Evolutionary conservation across 1,140 invertebrate genomes (phyloP).

Genomic region (Hycleus cichorii): DNA sequence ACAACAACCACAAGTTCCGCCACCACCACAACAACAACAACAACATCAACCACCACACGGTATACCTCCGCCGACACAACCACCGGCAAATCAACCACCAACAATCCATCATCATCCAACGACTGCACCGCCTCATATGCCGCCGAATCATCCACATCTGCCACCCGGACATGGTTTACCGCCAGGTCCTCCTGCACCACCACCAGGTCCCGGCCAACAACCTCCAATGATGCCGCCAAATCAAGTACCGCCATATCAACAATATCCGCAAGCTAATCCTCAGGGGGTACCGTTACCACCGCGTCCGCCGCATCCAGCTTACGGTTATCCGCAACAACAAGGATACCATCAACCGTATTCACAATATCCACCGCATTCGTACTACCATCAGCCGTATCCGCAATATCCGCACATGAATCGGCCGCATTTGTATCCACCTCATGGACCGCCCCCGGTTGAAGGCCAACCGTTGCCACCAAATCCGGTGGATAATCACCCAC

Average conservation of each 20-base stretch:
- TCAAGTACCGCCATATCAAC: conserved; percentile 43
- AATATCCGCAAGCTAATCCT: conserved; percentile 35
- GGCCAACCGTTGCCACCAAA: conserved; percentile 19
- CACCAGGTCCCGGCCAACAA: conserved; percentile 7
- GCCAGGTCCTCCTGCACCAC: conserved; percentile 17
- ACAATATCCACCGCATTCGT: conserved; percentile 49
- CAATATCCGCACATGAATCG: conserved; percentile 46
- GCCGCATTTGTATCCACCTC: conserved; percentile 44
- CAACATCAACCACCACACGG: conserved; percentile 3
- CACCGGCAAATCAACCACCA: conserved; percentile 12
- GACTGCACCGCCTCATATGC: conserved; percentile 18
- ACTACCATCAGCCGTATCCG: conserved; percentile 54
- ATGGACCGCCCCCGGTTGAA: conserved; percentile 17
- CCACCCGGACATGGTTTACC: conserved; percentile 32
- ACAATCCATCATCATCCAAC: conserved; percentile 13
- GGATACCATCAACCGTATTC: conserved; percentile 49
- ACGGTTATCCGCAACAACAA: conserved; percentile 55
- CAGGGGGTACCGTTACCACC: conserved; percentile 40
- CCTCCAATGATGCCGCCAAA: conserved; percentile 46
- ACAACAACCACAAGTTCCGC: conserved; percentile 22
- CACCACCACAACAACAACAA: conserved; percentile 20
- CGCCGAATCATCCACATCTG: conserved; percentile 25
- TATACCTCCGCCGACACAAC: conserved; percentile 10
- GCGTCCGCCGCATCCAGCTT: conserved; percentile 53
- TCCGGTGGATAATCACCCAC: conserved; percentile 13